Evolutionary conservation across 2,888 invertebrate species (phyloP), one percentile per base, ranked within the genome.

Genomic region (Stomorhina lunata): DNA sequence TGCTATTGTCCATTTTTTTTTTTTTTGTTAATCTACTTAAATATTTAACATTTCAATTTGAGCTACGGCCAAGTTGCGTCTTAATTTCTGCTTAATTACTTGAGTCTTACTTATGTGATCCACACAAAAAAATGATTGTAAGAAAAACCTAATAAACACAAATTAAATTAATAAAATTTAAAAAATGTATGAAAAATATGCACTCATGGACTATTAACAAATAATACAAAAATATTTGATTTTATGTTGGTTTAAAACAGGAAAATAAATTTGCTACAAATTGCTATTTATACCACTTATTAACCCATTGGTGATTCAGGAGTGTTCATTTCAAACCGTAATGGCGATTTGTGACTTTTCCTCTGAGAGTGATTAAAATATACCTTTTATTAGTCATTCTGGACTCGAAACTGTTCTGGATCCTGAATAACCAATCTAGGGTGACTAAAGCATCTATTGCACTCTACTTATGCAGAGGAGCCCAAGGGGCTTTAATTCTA

Each of bases 11-110:
- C n/a, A 37, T 43, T 15, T 43, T 43, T 17, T 43, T 43, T 15
- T n/a, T n/a, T n/a, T n/a, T n/a, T n/a, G n/a, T n/a, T n/a, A n/a
- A n/a, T n/a, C n/a, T n/a, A n/a, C n/a, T n/a, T n/a, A n/a, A n/a
- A 59, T 37, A 61, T 53, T 63, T 65, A 53, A 12, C 9, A 22
- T 66, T 40, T 65, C 22, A 37, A n/a, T 43, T 72, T 55, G 9
- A 59, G 45, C 15, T 77, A 50, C 68, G 66, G 53, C 61, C 66
- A 68, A 22, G 57, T 77, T 81, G 76, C 45, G 66, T 66, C 71
- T 72, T 57, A 81, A 72, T 81, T 72, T 37, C 40, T 63, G 37
- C 43, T 69, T 81, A 78, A 81, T 81, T 78, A 78, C 68, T 63
- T 29, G 25, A 77, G 68, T 48, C 72, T 59, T 50, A 32, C 9